Percentiles rank a stretch among this genome's conserved stretches.
Conservation (phyloP, 2,888 invertebrate genomes). For the Lasiommata megera region DNA sequence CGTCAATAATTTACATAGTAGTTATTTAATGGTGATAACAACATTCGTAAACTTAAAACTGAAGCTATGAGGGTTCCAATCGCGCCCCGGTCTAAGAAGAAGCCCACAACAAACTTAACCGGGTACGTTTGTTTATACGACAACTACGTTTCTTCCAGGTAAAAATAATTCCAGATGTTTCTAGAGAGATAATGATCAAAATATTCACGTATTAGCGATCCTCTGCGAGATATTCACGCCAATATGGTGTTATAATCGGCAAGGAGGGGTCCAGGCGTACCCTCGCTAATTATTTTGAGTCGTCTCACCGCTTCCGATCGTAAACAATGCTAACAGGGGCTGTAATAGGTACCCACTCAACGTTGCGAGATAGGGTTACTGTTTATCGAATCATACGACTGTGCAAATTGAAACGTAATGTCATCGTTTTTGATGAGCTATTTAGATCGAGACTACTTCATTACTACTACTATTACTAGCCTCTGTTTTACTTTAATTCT, state of each 20-base stretch:
- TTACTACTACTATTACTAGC: no score
- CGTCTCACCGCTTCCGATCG: constrained; percentile 48
- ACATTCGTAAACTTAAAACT: no score
- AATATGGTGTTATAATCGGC: constrained; percentile 7
- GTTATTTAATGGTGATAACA: no score
- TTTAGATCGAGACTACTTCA: no score
- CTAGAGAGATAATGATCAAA: not conserved
- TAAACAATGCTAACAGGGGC: constrained; percentile 46
- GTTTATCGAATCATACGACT: constrained; percentile 3
- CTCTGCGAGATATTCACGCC: constrained; percentile 10
- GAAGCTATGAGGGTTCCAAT: no score
- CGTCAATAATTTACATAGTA: no score
- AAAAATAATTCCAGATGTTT: not conserved
- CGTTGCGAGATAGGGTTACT: constrained; percentile 11
- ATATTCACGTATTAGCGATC: not conserved
- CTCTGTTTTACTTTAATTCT: no score
- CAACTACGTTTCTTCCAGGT: not conserved
- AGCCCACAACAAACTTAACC: no score
- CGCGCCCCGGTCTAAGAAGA: no score
- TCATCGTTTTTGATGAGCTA: not conserved
- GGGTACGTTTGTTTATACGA: no score
- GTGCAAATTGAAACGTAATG: constrained; percentile 1
- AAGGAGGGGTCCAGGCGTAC: constrained; percentile 4
- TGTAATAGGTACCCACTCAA: constrained; percentile 7
- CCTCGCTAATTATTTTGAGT: constrained; percentile 56